phyloP scores from a whole-genome alignment of 2,888 invertebrate genomes.

The Hermaeophaga mercurialis region DNA sequence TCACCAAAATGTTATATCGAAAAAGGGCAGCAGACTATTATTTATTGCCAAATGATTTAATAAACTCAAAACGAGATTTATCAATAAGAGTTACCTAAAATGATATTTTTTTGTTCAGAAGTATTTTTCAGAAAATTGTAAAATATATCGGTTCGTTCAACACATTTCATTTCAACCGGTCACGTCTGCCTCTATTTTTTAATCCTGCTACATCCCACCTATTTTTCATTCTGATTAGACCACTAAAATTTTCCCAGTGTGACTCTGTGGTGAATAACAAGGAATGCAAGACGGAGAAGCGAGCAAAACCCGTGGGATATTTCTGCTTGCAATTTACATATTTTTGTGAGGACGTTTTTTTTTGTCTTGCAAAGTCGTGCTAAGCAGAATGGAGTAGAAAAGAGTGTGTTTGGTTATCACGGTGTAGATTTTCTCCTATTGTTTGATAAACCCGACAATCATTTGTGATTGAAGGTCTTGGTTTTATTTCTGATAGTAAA shows the following conservation, averaged over 20 bases:
- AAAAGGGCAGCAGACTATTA: too few relatives aligned
- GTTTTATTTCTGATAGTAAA: too few relatives aligned
- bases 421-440: neutral
- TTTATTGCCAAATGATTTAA: too few relatives aligned
- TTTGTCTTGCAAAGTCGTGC: constrained; percentile 15
- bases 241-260: constrained; percentile 16
- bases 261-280: constrained; percentile 22
- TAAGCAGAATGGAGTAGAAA: constrained; percentile 14
- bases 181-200: constrained; percentile 6
- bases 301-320: constrained; percentile 25
- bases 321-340: constrained; percentile 28
- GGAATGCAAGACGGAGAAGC: constrained; percentile 13
- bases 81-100: too few relatives aligned
- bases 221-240: constrained; percentile 23
- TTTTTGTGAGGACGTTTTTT: constrained; percentile 23
- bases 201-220: constrained; percentile 11
- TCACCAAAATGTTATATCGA: too few relatives aligned
- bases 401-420: constrained; percentile 8
- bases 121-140: too few relatives aligned
- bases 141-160: neutral
- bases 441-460: constrained; percentile 9
- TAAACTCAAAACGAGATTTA: too few relatives aligned
- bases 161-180: neutral
- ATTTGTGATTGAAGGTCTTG: constrained; percentile 6
- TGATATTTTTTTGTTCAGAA: too few relatives aligned